phyloP scores from a whole-genome alignment of 2,113 vertebrate species.

The Malurus cyaneus region DNA sequence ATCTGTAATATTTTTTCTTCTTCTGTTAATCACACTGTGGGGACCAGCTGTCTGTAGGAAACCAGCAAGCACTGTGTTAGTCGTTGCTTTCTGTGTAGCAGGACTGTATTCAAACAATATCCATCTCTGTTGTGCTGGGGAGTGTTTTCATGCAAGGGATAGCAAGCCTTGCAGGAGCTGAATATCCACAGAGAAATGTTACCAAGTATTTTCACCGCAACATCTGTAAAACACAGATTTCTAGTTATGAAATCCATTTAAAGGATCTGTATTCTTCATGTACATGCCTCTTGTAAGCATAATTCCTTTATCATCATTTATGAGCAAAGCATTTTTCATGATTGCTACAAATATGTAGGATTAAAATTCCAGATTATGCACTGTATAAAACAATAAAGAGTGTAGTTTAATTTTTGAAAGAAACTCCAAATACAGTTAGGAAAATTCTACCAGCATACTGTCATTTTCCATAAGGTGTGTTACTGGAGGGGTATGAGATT shows the following conservation, averaged over 20 bases:
- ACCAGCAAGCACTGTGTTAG: neutral
- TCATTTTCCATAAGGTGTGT: neutral
- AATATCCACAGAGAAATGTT: neutral
- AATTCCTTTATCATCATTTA: neutral
- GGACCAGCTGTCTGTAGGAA: neutral
- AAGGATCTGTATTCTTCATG: neutral
- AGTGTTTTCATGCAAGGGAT: neutral
- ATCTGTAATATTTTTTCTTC: slow-evolving; percentile 16
- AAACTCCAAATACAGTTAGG: neutral
- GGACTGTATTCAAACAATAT: neutral
- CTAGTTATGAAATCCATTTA: neutral
- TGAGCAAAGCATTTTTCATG: neutral
- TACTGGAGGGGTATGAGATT: neutral
- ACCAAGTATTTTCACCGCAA: neutral
- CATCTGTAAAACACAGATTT: neutral
- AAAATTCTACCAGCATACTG: neutral
- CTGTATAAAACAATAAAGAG: neutral
- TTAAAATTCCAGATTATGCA: neutral
- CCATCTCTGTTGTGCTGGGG: neutral
- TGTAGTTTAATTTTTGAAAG: neutral
- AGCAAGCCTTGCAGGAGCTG: neutral
- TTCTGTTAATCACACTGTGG: neutral
- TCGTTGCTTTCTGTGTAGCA: neutral
- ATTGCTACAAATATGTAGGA: neutral
- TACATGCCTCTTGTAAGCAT: neutral